phyloP scores from a whole-genome alignment of 2,888 invertebrate genomes.

The Phania funesta region DNA sequence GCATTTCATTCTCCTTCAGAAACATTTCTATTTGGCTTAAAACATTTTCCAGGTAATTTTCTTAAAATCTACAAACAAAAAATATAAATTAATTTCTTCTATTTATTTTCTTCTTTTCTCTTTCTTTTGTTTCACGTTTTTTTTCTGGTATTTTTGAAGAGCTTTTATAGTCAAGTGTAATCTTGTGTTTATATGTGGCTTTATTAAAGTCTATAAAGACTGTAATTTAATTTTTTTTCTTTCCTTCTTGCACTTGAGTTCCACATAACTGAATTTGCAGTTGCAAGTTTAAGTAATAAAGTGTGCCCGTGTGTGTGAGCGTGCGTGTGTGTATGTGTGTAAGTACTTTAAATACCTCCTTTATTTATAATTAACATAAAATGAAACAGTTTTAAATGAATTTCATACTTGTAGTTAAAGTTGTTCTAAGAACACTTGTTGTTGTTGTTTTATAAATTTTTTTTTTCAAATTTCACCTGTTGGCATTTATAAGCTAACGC shows the following conservation, averaged over 20 bases:
- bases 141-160: no score
- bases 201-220: conserved; percentile 41
- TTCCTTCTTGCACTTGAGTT: not conserved
- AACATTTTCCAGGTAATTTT: conserved; percentile 39
- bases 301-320: not conserved
- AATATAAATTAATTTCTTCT: conserved; percentile 15
- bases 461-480: conserved; percentile 53
- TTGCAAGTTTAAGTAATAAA: not conserved
- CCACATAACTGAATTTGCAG: not conserved
- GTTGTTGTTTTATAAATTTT: conserved; percentile 1
- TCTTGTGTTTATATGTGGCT: conserved; percentile 30
- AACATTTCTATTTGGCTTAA: conserved; percentile 16
- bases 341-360: conserved; percentile 21
- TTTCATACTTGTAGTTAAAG: conserved; percentile 10
- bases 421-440: not conserved
- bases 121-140: not conserved
- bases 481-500: conserved; percentile 33
- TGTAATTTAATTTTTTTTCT: conserved; percentile 23
- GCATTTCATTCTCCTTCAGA: conserved; percentile 1
- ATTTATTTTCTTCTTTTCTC: conserved; percentile 23
- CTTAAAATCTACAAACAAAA: not conserved
- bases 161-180: conserved; percentile 46
- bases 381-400: conserved; percentile 27
- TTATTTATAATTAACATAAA: conserved; percentile 55
- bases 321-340: not conserved